Base-by-base conservation (phyloP, 2,888 invertebrate species). In the Erannis defoliaria region DNA sequence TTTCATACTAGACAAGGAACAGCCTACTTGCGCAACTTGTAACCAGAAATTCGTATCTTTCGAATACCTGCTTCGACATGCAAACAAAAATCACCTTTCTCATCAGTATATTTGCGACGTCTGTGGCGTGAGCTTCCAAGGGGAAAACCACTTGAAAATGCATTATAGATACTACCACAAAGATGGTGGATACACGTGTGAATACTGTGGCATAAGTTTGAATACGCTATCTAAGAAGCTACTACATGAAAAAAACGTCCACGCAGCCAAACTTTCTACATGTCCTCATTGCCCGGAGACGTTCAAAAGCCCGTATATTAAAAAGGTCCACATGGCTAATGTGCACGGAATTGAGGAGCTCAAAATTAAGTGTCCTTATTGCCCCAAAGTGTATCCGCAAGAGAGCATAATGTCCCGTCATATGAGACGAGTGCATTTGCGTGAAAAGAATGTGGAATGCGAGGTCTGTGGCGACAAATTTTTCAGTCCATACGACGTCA, bases 401-500 rank as follows among this genome's bases (percentile, higher is more conserved):
- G 94, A 94, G 76, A 94, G 94, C 45, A 94, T 94, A 0, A 90
- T 94, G 83, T 94, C 94, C 0, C 85, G 94, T 42, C 94, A 94
- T 59, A 94, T 94, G 94, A 89, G 94, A 43, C 86, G 94, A 0
- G 94, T 94, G 0, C 94, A 94, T 71, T 84, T 94, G 4, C 74
- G 88, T 50, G 91, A 93, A 65, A 90, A 90, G 54, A 92, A 93
- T 48, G 90, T 90, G 0, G 88, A 91, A 65, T 93, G 93, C 48
- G 89, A 89, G 43, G 81, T 92, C 0, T 93, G 93, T 42, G 91
- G 90, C 0, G 91, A 91, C 49, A 88, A 87, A 59, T 93, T 93
- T 68, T 93, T 92, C 35, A 86, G 89, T 0, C 78, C 89, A 0
- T 91, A 91, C 59, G 91, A 93, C 46, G 84, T 93, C 0, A 93